Evolutionary conservation across 1,140 invertebrate genomes (phyloP).

Genomic region (Drosophila lowei): DNA sequence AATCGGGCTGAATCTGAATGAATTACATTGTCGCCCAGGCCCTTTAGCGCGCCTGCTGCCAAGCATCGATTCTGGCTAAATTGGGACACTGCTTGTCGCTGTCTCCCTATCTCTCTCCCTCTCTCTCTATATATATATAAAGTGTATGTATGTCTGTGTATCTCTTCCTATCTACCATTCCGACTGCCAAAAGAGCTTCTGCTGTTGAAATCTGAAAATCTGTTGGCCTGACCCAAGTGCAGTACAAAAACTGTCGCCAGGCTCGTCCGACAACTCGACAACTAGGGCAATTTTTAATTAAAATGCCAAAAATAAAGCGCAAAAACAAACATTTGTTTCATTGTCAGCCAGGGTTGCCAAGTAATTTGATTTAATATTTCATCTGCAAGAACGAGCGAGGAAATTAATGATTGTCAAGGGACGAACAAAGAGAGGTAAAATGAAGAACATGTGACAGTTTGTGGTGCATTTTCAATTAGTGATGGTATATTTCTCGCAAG

Average conservation of each 20-base stretch:
- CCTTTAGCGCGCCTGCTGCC: constrained; percentile 8
- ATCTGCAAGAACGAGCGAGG: neutral
- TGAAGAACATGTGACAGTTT: too few species aligned
- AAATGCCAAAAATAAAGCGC: constrained; percentile 57
- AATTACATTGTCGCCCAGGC: constrained; percentile 47
- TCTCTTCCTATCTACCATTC: constrained; percentile 20
- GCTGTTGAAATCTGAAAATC: constrained; percentile 31
- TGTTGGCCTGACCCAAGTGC: constrained; percentile 38
- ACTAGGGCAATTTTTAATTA: constrained; percentile 63
- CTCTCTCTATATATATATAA: neutral
- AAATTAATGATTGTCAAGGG: too few species aligned
- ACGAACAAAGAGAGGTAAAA: too few species aligned
- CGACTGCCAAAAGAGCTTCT: constrained; percentile 40
- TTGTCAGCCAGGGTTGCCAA: constrained; percentile 50
- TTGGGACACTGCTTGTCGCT: constrained; percentile 38
- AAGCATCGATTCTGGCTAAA: constrained; percentile 58
- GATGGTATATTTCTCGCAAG: too few species aligned
- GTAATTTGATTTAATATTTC: constrained; percentile 53
- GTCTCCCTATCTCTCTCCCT: constrained; percentile 18
- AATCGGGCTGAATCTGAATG: constrained; percentile 22
- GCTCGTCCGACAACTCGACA: constrained; percentile 20
- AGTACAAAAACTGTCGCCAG: constrained; percentile 33
- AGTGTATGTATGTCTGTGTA: neutral
- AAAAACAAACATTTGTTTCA: constrained; percentile 51
- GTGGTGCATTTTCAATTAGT: too few species aligned